Evolutionary conservation across 2,888 invertebrate genomes (phyloP).

Genomic region (Netelia inedita): DNA sequence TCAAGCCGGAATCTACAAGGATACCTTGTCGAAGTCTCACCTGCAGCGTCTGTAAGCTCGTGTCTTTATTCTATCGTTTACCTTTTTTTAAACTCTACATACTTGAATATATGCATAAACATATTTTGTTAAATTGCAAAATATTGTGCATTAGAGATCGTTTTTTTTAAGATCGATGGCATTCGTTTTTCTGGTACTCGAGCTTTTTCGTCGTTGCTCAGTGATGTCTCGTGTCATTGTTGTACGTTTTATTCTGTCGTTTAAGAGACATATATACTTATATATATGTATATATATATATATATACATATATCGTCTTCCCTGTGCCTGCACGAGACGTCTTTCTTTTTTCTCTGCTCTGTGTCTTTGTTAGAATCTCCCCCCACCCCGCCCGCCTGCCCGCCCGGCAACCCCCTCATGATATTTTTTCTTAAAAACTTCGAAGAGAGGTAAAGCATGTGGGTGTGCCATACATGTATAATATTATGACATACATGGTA

Average conservation of each 20-base stretch:
- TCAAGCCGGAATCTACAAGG: constrained; percentile 81
- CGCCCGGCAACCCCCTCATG: constrained; percentile 2
- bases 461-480: neutral
- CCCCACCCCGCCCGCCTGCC: too few relatives aligned
- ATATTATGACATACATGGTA: neutral
- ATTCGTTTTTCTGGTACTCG: constrained; percentile 54
- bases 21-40: constrained; percentile 86
- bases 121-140: neutral
- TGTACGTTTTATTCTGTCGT: constrained; percentile 21
- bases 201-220: constrained; percentile 58
- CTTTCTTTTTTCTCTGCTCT: constrained; percentile 43
- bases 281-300: constrained; percentile 11
- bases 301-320: constrained; percentile 19
- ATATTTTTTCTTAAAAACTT: constrained; percentile 23
- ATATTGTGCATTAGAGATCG: constrained; percentile 43
- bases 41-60: constrained; percentile 87
- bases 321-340: constrained; percentile 65
- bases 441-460: too few relatives aligned
- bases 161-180: constrained; percentile 57
- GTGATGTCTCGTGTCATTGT: constrained; percentile 61
- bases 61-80: neutral
- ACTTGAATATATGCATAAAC: constrained; percentile 11
- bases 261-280: constrained; percentile 2
- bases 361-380: constrained; percentile 46
- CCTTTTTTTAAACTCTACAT: neutral